These are phyloP conservation scores for Ricordea florida DNA, from an alignment of 92 coral and sea anemone species.

Conservation along the genomic window DNA sequence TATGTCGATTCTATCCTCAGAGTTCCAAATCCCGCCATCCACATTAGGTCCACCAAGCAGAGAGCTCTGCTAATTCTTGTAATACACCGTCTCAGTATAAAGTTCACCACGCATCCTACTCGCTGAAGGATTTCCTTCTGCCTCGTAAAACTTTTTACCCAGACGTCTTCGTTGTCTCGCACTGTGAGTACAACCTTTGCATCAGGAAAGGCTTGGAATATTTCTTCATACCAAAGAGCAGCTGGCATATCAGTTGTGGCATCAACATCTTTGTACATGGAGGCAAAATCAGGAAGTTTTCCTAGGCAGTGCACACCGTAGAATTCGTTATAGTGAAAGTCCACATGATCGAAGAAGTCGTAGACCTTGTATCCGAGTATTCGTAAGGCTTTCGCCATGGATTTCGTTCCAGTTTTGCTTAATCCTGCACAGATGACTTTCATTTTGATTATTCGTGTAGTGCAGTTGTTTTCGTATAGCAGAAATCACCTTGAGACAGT, in stretches of 20 bases:
- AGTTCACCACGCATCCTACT: neutral
- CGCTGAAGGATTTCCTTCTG: neutral
- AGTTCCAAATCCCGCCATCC: neutral
- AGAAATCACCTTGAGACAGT: no score
- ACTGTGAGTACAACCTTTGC: constrained; percentile 32
- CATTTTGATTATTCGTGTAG: no score
- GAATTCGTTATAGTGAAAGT: constrained; percentile 29
- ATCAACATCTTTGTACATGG: constrained; percentile 36
- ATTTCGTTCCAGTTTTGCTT: constrained; percentile 47
- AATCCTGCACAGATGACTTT: constrained; percentile 59
- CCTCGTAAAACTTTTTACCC: constrained; percentile 15
- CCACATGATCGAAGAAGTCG: constrained; percentile 29
- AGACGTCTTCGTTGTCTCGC: constrained; percentile 52
- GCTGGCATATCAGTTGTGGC: constrained; percentile 41
- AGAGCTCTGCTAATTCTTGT: no score
- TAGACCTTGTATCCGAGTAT: constrained; percentile 32
- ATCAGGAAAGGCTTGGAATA: constrained; percentile 22
- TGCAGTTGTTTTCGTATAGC: no score
- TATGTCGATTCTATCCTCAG: neutral
- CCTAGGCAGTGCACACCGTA: neutral
- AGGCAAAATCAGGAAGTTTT: constrained; percentile 17
- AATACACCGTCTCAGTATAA: no score
- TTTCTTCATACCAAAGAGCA: constrained; percentile 11
- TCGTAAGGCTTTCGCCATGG: constrained; percentile 29
- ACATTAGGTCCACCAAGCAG: neutral